Conservation (phyloP, 2,113 vertebrate genomes). For the Pachyramphus minor region DNA sequence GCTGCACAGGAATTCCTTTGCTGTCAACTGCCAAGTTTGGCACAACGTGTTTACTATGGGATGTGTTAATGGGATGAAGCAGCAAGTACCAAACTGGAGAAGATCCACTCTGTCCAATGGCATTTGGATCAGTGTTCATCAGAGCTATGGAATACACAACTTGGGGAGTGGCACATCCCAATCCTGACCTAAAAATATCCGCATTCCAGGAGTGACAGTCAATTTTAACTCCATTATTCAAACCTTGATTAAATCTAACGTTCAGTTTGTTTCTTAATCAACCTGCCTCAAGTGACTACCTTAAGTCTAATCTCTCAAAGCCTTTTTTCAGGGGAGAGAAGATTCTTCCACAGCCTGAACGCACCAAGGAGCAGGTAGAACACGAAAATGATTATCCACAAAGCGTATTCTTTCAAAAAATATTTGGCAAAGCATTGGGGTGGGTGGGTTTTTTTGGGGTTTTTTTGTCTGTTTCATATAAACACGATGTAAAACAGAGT, state of each 20-base stretch:
- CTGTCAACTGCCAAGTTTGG: not conserved
- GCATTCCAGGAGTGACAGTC: not conserved
- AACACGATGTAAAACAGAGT: not conserved
- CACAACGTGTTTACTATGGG: accelerated
- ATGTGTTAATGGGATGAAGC: not conserved
- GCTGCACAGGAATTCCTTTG: not conserved
- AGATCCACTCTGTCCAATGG: accelerated
- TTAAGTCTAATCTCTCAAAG: not conserved
- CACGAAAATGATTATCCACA: not conserved
- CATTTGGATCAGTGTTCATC: not conserved
- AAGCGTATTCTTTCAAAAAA: slow-evolving; percentile 5
- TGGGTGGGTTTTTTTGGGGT: too few relatives aligned
- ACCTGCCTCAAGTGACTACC: not conserved
- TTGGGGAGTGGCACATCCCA: not conserved
- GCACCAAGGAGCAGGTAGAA: slow-evolving; percentile 6
- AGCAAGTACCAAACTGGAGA: not conserved
- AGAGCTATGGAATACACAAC: not conserved
- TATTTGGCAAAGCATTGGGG: not conserved
- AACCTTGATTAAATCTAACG: slow-evolving; percentile 4
- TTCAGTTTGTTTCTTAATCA: slow-evolving; percentile 12
- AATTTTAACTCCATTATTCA: slow-evolving; percentile 17
- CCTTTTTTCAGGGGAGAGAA: not conserved
- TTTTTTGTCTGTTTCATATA: not conserved
- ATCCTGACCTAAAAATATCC: not conserved
- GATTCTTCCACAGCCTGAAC: not conserved